These are phyloP conservation scores for Oreocharis arfaki DNA, from an alignment of 2,113 vertebrate species.

Conservation along the genomic window DNA sequence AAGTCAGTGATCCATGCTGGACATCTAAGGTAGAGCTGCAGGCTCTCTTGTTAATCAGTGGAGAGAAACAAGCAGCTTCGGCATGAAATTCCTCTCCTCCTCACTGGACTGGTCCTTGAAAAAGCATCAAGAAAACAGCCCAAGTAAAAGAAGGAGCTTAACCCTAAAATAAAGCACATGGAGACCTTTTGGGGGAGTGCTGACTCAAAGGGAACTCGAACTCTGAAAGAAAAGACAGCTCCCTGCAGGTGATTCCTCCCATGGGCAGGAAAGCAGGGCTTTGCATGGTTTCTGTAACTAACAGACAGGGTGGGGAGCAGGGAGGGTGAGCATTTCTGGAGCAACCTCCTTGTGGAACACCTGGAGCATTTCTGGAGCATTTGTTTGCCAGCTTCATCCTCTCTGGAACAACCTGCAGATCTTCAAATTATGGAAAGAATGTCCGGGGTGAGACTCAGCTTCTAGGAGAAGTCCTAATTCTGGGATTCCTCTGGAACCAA, in stretches of 20 bases:
- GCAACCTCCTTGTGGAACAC: neutral
- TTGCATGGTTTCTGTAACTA: neutral
- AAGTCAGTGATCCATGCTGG: neutral
- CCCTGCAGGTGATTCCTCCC: neutral
- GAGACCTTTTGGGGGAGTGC: neutral
- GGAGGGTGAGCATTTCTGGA: neutral
- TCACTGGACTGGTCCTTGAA: neutral
- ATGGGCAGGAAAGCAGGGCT: neutral
- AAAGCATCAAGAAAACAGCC: neutral
- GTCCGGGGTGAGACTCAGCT: neutral
- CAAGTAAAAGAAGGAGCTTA: neutral
- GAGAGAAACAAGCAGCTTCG: neutral
- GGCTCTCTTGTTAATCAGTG: neutral
- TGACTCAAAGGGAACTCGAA: neutral
- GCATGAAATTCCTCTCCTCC: neutral
- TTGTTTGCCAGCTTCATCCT: neutral
- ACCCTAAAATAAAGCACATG: neutral
- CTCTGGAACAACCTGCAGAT: neutral
- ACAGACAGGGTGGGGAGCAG: neutral
- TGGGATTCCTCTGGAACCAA: neutral
- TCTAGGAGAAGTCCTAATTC: neutral
- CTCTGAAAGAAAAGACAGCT: neutral
- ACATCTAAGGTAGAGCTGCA: neutral
- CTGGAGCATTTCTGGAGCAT: neutral
- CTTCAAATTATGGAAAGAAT: neutral